Percentiles rank a stretch among this genome's conserved stretches.
phyloP scores from a whole-genome alignment of 2,888 invertebrate species.

The Agonopterix heracliana region DNA sequence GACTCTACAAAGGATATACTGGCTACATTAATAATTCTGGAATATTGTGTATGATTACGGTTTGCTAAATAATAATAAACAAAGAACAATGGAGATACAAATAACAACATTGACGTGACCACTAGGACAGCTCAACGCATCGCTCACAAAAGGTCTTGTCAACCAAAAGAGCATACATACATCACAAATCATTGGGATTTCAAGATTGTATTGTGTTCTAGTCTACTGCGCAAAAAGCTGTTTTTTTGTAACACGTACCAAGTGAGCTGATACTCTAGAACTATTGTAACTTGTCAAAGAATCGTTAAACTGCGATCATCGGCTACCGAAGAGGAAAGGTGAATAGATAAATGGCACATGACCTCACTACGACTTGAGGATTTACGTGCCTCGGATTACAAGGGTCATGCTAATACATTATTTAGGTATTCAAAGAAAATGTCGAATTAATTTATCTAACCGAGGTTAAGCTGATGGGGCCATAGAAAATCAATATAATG shows the following conservation, averaged over 20 bases:
- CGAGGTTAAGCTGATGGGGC: slow-evolving; percentile 2
- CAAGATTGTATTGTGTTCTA: slow-evolving; percentile 22
- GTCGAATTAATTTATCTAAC: slow-evolving; percentile 11
- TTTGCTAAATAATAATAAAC: neutral
- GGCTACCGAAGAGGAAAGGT: slow-evolving; percentile 20
- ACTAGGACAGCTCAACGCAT: slow-evolving; percentile 4
- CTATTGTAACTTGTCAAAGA: neutral
- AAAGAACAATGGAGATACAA: slow-evolving; percentile 19
- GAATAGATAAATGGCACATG: slow-evolving; percentile 19
- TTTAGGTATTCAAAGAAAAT: slow-evolving; percentile 17
- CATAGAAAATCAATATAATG: slow-evolving; percentile 2
- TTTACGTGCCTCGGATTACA: slow-evolving; percentile 25
- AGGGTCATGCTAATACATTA: slow-evolving; percentile 13
- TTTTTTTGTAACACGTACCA: slow-evolving; percentile 11
- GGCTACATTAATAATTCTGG: no score
- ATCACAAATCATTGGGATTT: slow-evolving; percentile 29
- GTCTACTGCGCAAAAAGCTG: slow-evolving; percentile 27
- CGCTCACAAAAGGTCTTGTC: slow-evolving; percentile 21
- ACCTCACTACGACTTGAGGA: slow-evolving; percentile 20
- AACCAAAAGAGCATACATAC: slow-evolving; percentile 19
- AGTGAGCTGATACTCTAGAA: neutral
- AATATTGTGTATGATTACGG: neutral
- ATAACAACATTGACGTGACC: slow-evolving; percentile 19
- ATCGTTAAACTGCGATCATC: neutral
- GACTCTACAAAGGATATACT: no score